phyloP scores from a whole-genome alignment of 1,140 invertebrate species.

The Heliconius hermathena region DNA sequence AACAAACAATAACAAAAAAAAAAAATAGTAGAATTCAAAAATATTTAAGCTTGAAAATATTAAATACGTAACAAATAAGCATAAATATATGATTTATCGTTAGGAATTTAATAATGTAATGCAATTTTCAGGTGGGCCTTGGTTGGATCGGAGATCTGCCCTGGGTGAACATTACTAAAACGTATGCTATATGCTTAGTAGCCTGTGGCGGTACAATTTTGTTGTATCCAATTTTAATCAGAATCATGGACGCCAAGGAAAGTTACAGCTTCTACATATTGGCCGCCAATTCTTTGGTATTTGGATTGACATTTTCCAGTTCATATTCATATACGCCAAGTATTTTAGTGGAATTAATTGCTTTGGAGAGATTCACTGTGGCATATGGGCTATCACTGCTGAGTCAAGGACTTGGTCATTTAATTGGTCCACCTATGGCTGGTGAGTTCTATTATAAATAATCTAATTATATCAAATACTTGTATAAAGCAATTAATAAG shows the following conservation, averaged over 20 bases:
- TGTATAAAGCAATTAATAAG: too few species aligned
- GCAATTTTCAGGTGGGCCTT: slow-evolving; percentile 85
- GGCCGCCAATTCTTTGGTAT: slow-evolving; percentile 84
- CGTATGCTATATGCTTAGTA: slow-evolving; percentile 89
- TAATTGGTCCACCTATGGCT: slow-evolving; percentile 85
- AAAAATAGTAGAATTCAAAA: too few species aligned
- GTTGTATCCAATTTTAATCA: slow-evolving; percentile 85
- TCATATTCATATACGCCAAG: slow-evolving; percentile 94
- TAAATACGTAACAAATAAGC: too few species aligned
- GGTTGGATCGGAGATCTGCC: slow-evolving; percentile 95
- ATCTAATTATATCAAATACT: too few species aligned
- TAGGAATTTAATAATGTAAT: not conserved
- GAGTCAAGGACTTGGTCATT: slow-evolving; percentile 90
- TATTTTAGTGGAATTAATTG: slow-evolving; percentile 91
- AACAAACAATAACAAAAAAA: too few species aligned
- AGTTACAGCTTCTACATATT: slow-evolving; percentile 84
- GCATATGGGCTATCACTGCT: slow-evolving; percentile 94
- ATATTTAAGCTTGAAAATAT: too few species aligned
- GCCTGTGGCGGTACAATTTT: slow-evolving; percentile 88
- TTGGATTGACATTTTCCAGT: slow-evolving; percentile 93
- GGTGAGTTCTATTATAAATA: slow-evolving; percentile 73
- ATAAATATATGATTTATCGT: not conserved
- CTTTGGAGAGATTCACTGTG: slow-evolving; percentile 89
- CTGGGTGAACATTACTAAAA: slow-evolving; percentile 92
- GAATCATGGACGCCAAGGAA: slow-evolving; percentile 66